Conservation (phyloP, 2,888 invertebrate species). For the Epiperipatus broadwayi region DNA sequence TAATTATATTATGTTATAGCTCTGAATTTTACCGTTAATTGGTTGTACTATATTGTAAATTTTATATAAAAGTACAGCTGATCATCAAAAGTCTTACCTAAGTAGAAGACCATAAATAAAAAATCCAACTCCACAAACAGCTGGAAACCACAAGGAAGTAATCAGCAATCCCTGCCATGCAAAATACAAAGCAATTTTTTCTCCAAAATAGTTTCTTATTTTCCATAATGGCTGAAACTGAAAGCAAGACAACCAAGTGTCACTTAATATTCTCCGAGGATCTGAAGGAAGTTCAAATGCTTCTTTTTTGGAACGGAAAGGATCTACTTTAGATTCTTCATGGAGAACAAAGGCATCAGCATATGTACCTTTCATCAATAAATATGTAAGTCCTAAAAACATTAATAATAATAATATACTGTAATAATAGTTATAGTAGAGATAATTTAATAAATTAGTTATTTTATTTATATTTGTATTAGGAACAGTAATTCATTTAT, state of each 20-base stretch:
- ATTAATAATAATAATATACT: too few species aligned
- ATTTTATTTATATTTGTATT: too few species aligned
- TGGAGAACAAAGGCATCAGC: conserved; percentile 28
- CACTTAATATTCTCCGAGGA: conserved; percentile 19
- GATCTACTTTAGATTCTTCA: conserved; percentile 24
- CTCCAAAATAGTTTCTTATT: conserved; percentile 32
- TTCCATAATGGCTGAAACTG: conserved; percentile 30
- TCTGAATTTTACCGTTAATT: too few species aligned
- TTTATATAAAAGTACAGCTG: too few species aligned
- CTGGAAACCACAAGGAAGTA: conserved; percentile 29
- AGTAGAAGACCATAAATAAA: conserved; percentile 28
- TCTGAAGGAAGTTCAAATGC: conserved; percentile 11
- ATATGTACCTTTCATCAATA: conserved; percentile 27
- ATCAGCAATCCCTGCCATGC: conserved; percentile 31
- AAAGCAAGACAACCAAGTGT: conserved; percentile 23
- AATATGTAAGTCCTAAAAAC: conserved; percentile 26
- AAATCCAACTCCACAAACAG: conserved; percentile 27
- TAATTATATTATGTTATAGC: too few species aligned
- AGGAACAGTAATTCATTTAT: too few species aligned
- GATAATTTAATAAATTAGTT: too few species aligned
- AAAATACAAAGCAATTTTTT: conserved; percentile 32
- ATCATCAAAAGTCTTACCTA: conserved; percentile 27
- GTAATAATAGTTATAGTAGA: too few species aligned
- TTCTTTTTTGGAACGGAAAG: conserved; percentile 18
- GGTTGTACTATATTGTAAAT: too few species aligned